Base-by-base conservation (phyloP, 2,888 invertebrate species). In the Hypsopygia costalis region DNA sequence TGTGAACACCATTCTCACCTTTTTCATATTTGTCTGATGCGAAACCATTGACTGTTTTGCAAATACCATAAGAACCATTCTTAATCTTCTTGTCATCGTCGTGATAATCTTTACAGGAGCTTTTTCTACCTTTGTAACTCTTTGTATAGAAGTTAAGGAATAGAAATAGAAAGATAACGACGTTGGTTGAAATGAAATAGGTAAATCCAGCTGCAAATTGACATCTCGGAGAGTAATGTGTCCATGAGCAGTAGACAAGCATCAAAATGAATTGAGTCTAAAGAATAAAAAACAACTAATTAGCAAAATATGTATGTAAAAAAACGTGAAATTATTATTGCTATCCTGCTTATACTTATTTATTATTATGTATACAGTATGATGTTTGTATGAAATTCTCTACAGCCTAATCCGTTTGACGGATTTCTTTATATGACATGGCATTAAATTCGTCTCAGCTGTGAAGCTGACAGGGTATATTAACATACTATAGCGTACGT, bases 221-320 rank as follows among this genome's bases (percentile, higher is more conserved):
- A 56, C 92, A 92, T 47, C 91, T 91, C 43, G 91, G 90, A 0
- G 86, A 80, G 53, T 90, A 85, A 45, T 92, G 81, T 0, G 87
- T 90, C 64, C 83, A 75, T 12, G 81, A 65, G 70, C 93, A 90
- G 64, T 94, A 94, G 6, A 79, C 66, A 11, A 94, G 80, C 89
- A 94, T 93, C 29, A 94, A 65, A 16, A 91, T 77, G 58, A 94
- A 94, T 66, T 94, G 94, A 1, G 90, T 69, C 92, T 92, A 81
- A 10, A 79, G 81, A 41, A 46, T 48, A 33, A 34, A 31, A 34
- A 40, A 9, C 11, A 44, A 25, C n/a, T 22, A 1, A 31, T 11
- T 11, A 11, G 11, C 2, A 16, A 16, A 16, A 16, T 4, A 16
- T 16, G 4, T 16, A n/a, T n/a, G n/a, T n/a, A n/a, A n/a, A n/a